Evolutionary conservation across 2,113 vertebrate species (phyloP), one percentile per base, ranked within the genome.

Genomic region (Ochotona curzoniae): DNA sequence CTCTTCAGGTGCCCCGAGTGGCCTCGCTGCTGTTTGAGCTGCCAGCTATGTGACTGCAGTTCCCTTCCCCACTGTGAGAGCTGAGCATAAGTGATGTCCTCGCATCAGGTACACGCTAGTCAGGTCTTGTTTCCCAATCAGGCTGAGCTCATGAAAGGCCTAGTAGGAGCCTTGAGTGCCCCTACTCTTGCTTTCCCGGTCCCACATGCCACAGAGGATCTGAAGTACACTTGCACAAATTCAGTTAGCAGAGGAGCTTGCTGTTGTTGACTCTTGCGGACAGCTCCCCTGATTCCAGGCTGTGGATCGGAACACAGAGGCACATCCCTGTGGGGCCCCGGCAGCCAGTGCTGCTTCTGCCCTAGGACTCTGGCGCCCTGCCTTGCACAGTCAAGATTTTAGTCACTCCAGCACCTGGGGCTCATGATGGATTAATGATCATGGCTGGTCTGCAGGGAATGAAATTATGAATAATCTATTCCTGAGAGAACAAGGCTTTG

Each of bases 381-480:
- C 5, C 35, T 20, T 8, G 15, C 30, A 35, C 5, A 71, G 17
- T 64, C 32, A 61, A 67, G 44, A 9, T 44, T 75, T 91, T 10
- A 17, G 35, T 63, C 35, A 35, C 63, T 87, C 35, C 35, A 91
- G 67, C 17, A 54, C 78, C 63, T 8, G 38, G 85, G 75, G 54
- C 54, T 81, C 79, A 32, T 7, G 17, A 1, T 64, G 94, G 80
- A 94, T 94, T 93, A 84, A 95, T 90, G 82, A 64, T 61, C 73
- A 51, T 47, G 63, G 81, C 87, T 87, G 67, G 32, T 94, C 76
- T 32, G 35, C 80, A 94, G 69, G 93, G 84, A 93, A 87, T 95
- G 89, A 82, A 94, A 87, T 91, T 95, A 90, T 87, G 94, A 94
- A 90, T 97, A 97, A 97, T 94, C 96, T 88, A 96, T 96, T 96